Conservation (phyloP, 2,113 vertebrate species). For the Natator depressus region DNA sequence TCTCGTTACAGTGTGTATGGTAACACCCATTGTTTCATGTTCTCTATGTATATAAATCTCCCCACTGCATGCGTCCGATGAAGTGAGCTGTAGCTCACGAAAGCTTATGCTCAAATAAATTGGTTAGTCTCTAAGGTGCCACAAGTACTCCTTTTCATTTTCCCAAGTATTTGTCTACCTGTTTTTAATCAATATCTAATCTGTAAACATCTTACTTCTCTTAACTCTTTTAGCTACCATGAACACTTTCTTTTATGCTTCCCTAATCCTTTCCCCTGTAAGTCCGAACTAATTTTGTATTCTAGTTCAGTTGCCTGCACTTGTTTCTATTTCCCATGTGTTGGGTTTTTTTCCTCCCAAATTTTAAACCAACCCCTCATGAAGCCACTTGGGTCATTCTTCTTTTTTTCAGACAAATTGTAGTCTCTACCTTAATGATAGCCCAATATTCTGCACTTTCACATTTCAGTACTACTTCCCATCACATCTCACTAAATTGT, state of each 20-base stretch:
- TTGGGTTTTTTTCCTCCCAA: background rate
- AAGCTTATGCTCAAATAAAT: too few species aligned
- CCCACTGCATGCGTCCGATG: too few species aligned
- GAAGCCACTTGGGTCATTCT: background rate
- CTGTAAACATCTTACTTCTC: background rate
- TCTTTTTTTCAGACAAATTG: background rate
- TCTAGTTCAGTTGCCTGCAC: background rate
- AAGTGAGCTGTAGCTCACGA: too few species aligned
- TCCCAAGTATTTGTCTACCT: background rate
- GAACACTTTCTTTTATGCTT: background rate
- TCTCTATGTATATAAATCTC: too few species aligned
- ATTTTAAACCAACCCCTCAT: background rate
- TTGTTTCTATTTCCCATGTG: background rate
- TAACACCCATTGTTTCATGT: too few species aligned
- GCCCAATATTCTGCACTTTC: background rate
- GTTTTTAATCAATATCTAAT: background rate
- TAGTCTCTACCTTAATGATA: background rate
- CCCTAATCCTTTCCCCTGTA: background rate
- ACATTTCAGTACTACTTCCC: background rate
- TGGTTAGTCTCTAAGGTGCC: too few species aligned
- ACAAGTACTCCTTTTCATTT: background rate
- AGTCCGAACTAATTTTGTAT: background rate
- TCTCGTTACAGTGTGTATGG: too few species aligned
- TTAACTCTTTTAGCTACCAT: background rate
- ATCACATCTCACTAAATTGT: background rate